Base-by-base conservation (phyloP, 1,140 invertebrate genomes). In the Goniozus legneri region DNA sequence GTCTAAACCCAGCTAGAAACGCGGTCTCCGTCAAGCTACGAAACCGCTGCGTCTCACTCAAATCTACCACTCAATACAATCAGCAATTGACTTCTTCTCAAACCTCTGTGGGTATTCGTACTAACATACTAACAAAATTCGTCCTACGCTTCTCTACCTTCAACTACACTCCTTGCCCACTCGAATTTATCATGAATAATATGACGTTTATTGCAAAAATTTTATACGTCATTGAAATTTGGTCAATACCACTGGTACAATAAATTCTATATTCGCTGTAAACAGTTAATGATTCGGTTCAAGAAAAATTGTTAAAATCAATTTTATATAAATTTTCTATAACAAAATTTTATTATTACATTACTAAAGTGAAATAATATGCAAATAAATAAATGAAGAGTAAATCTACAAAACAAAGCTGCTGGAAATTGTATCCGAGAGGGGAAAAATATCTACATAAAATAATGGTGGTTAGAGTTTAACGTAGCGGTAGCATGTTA, bases 1-100 rank as follows among this genome's bases (percentile, higher is more conserved):
- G 90, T 81, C 69, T 71, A 63, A 68, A 64, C 62, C 60, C 68
- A 71, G 69, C 71, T 73, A 71, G 68, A 75, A 69, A 72, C 57
- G 62, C 69, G 54, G 56, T 67, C 60, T 68, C 63, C 65, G 58
- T 67, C 60, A 73, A 68, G 65, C 66, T 67, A 64, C 69, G 66
- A 73, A 71, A 71, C 57, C 67, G 65, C 66, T 65, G 60, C 65
- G 65, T 69, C 66, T 69, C 67, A 69, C 66, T 69, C 64, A 68
- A 68, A 69, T 57, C 63, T 64, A 69, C 65, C 63, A 68, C 58
- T 69, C 66, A 69, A 59, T 69, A 70, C 64, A 70, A 70, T 62
- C 68, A 62, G 58, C 69, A 71, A 63, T 69, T 72, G 68, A 65
- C 69, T 69, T 69, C 70, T 70, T 62, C 61, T 70, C 66, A 71